Evolutionary conservation across 2,888 invertebrate genomes (phyloP), one percentile per base, ranked within the genome.

Genomic region (Zaprionus lineosus): DNA sequence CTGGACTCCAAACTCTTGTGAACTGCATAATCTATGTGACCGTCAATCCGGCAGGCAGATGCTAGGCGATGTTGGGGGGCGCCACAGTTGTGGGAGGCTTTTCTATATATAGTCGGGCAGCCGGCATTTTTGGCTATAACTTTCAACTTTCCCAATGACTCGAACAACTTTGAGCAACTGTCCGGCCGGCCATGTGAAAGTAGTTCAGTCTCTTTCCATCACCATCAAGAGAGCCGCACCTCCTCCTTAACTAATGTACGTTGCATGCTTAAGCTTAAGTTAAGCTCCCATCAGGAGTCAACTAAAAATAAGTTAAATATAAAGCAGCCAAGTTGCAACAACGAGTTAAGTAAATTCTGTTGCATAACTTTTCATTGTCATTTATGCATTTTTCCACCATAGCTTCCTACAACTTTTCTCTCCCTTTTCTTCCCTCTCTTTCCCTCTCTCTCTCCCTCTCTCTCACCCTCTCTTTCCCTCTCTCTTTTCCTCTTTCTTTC

Each of bases 61-160:
- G n/a, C n/a, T n/a, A n/a, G n/a, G n/a, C n/a, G n/a, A n/a, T n/a
- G n/a, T n/a, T n/a, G n/a, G n/a, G n/a, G n/a, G n/a, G n/a, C n/a
- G n/a, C n/a, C n/a, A n/a, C n/a, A n/a, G n/a, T n/a, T n/a, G n/a
- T n/a, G n/a, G n/a, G n/a, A n/a, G n/a, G n/a, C n/a, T n/a, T n/a
- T n/a, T n/a, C n/a, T n/a, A n/a, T n/a, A n/a, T n/a, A n/a, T n/a
- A n/a, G n/a, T n/a, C n/a, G n/a, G n/a, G n/a, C 50, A 34, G 53
- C 48, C 64, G 64, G 52, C 61, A 68, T 62, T 62, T 66, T 70
- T 62, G 62, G 83, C 66, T 69, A 67, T 73, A 57, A 82, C n/a
- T n/a, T n/a, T n/a, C n/a, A n/a, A 82, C 82, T 84, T 84, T 81
- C 59, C 66, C 83, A 78, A 79, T 79, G 79, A 79, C 79, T 84